Evolutionary conservation across 2,113 vertebrate genomes (phyloP).

Genomic region (Microtus oregoni): DNA sequence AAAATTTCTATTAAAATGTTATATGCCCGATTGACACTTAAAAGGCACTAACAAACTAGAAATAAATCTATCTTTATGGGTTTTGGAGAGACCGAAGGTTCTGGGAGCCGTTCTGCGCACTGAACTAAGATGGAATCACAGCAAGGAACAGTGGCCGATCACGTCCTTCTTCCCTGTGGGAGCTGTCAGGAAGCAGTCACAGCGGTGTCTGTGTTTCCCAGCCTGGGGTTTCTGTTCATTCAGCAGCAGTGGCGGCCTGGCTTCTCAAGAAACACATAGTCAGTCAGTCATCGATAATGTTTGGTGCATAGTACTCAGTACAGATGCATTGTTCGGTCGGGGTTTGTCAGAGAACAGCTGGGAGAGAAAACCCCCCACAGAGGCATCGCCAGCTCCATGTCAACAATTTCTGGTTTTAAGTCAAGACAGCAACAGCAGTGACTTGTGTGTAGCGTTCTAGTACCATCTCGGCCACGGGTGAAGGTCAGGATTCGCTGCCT

Average conservation of each 20-base stretch:
- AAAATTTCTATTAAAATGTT: slow-evolving; percentile 55
- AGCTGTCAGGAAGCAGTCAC: slow-evolving; percentile 12
- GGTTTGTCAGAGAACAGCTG: slow-evolving; percentile 91
- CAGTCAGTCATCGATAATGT: slow-evolving; percentile 92
- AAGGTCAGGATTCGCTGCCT: slow-evolving; percentile 93
- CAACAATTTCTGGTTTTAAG: slow-evolving; percentile 96
- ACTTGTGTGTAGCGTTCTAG: slow-evolving; percentile 91
- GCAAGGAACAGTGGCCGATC: slow-evolving; percentile 70
- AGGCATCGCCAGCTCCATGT: slow-evolving; percentile 95
- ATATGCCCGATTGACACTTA: slow-evolving; percentile 60
- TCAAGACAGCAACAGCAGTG: slow-evolving; percentile 91
- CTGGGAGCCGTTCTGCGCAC: slow-evolving; percentile 64
- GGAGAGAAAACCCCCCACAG: slow-evolving; percentile 94
- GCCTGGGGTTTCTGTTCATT: slow-evolving; percentile 65
- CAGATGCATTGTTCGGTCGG: slow-evolving; percentile 93
- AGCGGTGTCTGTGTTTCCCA: slow-evolving; percentile 5
- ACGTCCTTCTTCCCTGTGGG: slow-evolving; percentile 79
- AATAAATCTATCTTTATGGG: slow-evolving; percentile 72
- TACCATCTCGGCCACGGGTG: slow-evolving; percentile 92
- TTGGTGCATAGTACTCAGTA: slow-evolving; percentile 94
- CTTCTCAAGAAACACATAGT: slow-evolving; percentile 95
- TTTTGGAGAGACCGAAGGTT: slow-evolving; percentile 73
- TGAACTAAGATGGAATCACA: slow-evolving; percentile 81
- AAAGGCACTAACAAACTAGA: slow-evolving; percentile 65
- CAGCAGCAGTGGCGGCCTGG: slow-evolving; percentile 94